phyloP scores from a whole-genome alignment of 2,113 vertebrate species.

The Hassar affinis region DNA sequence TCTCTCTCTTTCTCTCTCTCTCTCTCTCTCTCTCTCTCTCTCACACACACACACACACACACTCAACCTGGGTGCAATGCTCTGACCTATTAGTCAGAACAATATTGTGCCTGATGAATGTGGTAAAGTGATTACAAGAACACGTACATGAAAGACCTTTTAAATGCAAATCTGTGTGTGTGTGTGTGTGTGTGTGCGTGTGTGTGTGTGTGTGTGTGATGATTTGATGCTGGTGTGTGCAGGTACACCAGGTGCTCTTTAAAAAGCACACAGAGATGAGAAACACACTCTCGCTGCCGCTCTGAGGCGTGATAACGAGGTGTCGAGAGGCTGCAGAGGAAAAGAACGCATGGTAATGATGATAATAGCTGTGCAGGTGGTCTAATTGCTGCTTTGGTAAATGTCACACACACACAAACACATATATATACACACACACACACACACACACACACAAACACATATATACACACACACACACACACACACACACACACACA shows the following conservation, averaged over 20 bases:
- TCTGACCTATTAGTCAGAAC: not conserved
- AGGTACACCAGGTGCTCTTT: slow-evolving; percentile 7
- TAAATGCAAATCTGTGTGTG: not conserved
- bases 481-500: not conserved
- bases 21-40: not conserved
- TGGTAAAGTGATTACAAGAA: not conserved
- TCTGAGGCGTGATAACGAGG: not conserved
- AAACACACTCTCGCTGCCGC: not conserved
- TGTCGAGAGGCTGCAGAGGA: not conserved
- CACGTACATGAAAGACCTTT: not conserved
- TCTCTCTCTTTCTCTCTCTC: too few relatives aligned
- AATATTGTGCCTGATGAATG: not conserved
- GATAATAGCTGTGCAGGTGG: slow-evolving; percentile 12
- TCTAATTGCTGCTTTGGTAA: slow-evolving; percentile 34
- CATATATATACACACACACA: not conserved
- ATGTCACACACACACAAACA: slow-evolving; percentile 26
- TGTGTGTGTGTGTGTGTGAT: not conserved
- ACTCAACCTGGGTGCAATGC: not conserved
- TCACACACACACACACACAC: not conserved
- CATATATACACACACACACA: not conserved
- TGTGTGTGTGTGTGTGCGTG: slow-evolving; percentile 6
- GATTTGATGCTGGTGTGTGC: not conserved
- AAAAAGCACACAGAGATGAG: not conserved
- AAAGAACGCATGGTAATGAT: not conserved
- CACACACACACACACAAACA: too few relatives aligned